A percentile compares a stretch with the other conserved stretches of the same genome.
Evolutionary conservation across 2,888 invertebrate genomes (phyloP).

Genomic region (Hydrotaea cyrtoneurina): DNA sequence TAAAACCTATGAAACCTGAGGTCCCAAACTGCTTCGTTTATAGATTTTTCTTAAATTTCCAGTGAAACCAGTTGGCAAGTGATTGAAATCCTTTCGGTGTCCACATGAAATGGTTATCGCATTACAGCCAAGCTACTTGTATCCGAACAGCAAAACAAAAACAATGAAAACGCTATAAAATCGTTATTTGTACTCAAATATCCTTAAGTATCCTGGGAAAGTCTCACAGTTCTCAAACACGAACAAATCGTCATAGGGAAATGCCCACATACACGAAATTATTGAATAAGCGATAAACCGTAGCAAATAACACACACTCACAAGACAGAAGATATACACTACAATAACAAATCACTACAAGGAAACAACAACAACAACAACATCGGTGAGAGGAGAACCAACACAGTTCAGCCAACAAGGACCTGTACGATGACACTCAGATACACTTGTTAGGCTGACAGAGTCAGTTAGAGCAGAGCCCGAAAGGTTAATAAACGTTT

Average conservation of each 20-base stretch:
- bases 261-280: neutral
- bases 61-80: neutral
- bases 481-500: conserved; percentile 61
- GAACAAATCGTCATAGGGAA: conserved; percentile 10
- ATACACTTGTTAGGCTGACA: conserved; percentile 50
- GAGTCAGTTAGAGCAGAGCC: neutral
- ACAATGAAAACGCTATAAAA: conserved; percentile 31
- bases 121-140: neutral
- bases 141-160: neutral
- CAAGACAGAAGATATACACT: conserved; percentile 15
- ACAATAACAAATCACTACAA: conserved; percentile 13
- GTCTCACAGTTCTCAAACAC: conserved; percentile 23
- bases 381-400: neutral
- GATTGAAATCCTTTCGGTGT: neutral
- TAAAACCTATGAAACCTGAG: too few relatives aligned
- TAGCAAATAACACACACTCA: conserved; percentile 50
- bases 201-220: conserved; percentile 59
- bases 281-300: conserved; percentile 53
- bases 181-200: conserved; percentile 19
- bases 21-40: neutral
- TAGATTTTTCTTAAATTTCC: neutral
- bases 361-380: conserved; percentile 31
- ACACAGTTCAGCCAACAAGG: too few relatives aligned
- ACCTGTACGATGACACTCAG: conserved; percentile 35
- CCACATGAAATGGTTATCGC: neutral